Conservation (phyloP, 2,888 invertebrate genomes). For the Sphecodes monilicornis region DNA sequence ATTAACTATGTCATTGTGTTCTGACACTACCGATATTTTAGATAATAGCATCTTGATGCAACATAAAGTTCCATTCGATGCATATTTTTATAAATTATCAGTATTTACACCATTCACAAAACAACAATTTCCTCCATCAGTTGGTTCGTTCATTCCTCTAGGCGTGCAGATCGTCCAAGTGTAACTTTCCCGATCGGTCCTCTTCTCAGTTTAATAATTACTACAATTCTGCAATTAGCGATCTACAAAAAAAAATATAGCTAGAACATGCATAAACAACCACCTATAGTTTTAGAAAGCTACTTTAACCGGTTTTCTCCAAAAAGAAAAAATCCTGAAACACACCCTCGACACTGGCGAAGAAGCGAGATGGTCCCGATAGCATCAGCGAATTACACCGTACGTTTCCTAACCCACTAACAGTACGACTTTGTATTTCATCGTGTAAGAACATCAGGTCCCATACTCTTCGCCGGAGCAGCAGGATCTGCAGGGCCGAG, state of each 20-base stretch:
- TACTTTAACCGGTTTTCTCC: not conserved
- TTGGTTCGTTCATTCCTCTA: no score
- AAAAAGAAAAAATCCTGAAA: not conserved
- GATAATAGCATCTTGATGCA: no score
- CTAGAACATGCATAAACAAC: not conserved
- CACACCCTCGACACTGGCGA: not conserved
- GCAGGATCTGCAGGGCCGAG: not conserved
- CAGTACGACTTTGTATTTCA: conserved; percentile 8
- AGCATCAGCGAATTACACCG: not conserved
- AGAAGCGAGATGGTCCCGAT: not conserved
- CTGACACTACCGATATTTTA: no score
- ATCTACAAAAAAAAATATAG: not conserved
- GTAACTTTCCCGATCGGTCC: no score
- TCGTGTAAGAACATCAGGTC: not conserved
- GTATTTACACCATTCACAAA: no score
- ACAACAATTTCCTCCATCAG: no score
- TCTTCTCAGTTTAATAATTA: not conserved
- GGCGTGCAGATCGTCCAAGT: not conserved
- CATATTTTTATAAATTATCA: no score
- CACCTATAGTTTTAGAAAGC: not conserved
- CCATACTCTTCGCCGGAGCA: not conserved
- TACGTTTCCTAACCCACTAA: not conserved
- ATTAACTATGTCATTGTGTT: no score
- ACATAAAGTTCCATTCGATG: no score
- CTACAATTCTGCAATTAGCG: not conserved